Evolutionary conservation across 2,113 vertebrate species (phyloP).

Genomic region (Mungos mungo): DNA sequence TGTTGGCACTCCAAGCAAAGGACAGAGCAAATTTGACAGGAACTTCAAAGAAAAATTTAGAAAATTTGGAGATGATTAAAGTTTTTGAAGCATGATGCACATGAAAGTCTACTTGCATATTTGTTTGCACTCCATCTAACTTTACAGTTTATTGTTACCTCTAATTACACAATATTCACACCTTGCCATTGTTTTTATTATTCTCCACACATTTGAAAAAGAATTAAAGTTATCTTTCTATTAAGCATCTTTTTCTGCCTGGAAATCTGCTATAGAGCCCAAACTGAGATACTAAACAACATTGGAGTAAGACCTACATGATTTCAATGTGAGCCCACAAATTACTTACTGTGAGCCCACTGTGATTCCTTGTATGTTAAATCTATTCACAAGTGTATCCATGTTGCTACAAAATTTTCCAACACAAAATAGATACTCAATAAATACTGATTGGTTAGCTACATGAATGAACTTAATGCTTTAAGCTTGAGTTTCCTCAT

Average conservation of each 20-base stretch:
- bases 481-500: neutral
- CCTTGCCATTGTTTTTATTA: neutral
- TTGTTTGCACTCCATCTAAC: neutral
- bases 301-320: neutral
- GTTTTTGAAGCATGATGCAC: accelerated
- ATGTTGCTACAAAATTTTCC: neutral
- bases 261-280: neutral
- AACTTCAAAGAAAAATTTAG: neutral
- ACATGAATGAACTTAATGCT: neutral
- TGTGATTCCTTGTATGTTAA: neutral
- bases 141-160: neutral
- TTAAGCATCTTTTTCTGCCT: neutral
- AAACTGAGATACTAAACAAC: neutral
- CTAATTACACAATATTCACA: neutral
- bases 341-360: no score
- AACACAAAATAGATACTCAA: neutral
- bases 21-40: neutral
- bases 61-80: neutral
- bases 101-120: neutral
- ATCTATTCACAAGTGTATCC: neutral
- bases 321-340: neutral
- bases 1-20: neutral
- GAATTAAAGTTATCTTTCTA: neutral
- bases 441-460: neutral
- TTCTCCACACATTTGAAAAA: neutral